Evolutionary conservation across 1,140 invertebrate species (phyloP).

Genomic region (Trichoplusia ni): DNA sequence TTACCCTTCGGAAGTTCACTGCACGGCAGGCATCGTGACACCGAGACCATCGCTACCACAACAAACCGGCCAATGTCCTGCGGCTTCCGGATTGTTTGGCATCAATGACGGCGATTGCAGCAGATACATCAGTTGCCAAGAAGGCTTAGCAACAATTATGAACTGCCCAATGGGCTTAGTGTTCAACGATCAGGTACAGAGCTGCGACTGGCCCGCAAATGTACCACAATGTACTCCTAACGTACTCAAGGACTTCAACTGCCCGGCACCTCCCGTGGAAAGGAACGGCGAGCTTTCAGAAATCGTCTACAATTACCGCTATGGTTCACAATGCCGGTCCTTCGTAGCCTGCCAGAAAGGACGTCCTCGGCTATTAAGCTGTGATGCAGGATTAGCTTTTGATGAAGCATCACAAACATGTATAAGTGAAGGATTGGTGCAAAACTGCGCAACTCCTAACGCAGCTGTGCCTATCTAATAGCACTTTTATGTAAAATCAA

Average conservation of each 20-base stretch:
- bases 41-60: too few species aligned
- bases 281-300: constrained; percentile 24
- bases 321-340: constrained; percentile 16
- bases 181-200: constrained; percentile 87
- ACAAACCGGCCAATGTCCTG: too few species aligned
- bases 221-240: constrained; percentile 87
- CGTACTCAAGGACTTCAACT: constrained; percentile 50
- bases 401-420: constrained; percentile 47
- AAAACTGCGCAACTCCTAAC: constrained; percentile 40
- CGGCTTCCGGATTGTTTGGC: too few species aligned
- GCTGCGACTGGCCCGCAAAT: constrained; percentile 92
- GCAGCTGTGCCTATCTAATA: too few species aligned
- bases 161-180: constrained; percentile 90
- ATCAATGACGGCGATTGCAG: constrained; percentile 87
- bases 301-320: constrained; percentile 45
- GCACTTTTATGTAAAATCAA: too few species aligned
- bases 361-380: constrained; percentile 35
- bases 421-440: constrained; percentile 37
- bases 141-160: constrained; percentile 83
- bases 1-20: too few species aligned
- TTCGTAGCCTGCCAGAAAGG: constrained; percentile 38
- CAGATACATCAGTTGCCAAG: constrained; percentile 90
- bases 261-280: constrained; percentile 33
- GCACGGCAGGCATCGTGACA: too few species aligned
- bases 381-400: constrained; percentile 44